Base-by-base conservation (phyloP, 2,888 invertebrate species). In the Sphaeridia pumilis region DNA sequence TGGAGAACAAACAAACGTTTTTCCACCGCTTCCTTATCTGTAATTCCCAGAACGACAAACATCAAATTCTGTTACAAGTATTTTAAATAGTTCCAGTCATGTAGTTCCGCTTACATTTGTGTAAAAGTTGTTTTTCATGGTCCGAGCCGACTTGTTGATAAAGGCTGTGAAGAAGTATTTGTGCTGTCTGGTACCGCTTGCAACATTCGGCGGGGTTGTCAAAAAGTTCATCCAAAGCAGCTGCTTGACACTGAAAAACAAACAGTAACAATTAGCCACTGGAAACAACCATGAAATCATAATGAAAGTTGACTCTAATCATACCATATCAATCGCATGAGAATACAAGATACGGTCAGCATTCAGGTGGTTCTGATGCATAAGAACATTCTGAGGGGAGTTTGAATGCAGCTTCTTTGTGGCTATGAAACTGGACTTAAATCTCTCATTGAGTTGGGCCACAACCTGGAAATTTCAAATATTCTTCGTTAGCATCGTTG, bases 331-430 rank as follows among this genome's bases (percentile, higher is more conserved):
- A 67, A 98, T 87, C 61, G 98, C 97, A 73, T 98, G 89, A 70
- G 92, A 87, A 73, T 97, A 98, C 57, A 98, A 81, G 62, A 98
- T 86, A 71, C 89, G 87, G 70, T 98, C 97, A 58, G 95, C 95
- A 54, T 89, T 88, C 25, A 65, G 53, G 48, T 60, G 58, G 27
- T 65, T 61, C 54, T 75, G 67, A 35, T 64, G 65, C 5, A 64
- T 65, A 7, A 64, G 46, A 49, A 63, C 52, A 42, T 62, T 60
- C 38, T 63, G 63, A 4, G 63, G 58, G 7, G 58, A 60, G 38
- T 65, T 63, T 12, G 65, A 60, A 42, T 62, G 62, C 24, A 63
- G 60, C 44, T 66, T 66, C 50, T 65, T 65, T 27, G 61, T 65
- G 4, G 65, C 63, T 45, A 64, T 64, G 44, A 65, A 63, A 50